Percentiles rank a stretch among this genome's conserved stretches.
Evolutionary conservation across 2,113 vertebrate species (phyloP).

Genomic region (Zosterops borbonicus): DNA sequence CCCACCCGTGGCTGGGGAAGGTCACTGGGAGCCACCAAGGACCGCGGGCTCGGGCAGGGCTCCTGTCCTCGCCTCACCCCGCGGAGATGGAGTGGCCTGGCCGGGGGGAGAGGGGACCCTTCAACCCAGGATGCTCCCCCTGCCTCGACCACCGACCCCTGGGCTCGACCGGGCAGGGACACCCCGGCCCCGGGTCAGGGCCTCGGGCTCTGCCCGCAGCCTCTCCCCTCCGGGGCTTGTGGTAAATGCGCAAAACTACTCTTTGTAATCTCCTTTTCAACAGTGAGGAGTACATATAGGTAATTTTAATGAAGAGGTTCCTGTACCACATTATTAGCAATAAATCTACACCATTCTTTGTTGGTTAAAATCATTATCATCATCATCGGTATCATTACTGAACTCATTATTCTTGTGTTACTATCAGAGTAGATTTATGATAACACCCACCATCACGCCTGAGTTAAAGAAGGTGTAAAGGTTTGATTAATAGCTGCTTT

Average conservation of each 20-base stretch:
- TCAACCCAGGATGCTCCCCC: neutral
- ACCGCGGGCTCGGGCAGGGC: neutral
- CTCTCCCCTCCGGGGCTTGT: conserved; percentile 10
- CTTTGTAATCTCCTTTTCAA: conserved; percentile 63
- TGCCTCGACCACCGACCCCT: neutral
- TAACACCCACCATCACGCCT: conserved; percentile 80
- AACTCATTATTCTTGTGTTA: conserved; percentile 91
- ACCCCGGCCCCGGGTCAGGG: neutral
- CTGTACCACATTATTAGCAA: conserved; percentile 88
- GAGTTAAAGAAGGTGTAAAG: conserved; percentile 87
- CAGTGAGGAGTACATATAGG: conserved; percentile 77
- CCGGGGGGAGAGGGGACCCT: neutral
- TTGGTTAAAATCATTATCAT: conserved; percentile 90
- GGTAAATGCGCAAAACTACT: conserved; percentile 26
- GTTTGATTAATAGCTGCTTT: conserved; percentile 89
- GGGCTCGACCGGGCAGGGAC: neutral
- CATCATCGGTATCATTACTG: conserved; percentile 88
- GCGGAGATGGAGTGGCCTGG: neutral
- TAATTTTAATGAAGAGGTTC: conserved; percentile 85
- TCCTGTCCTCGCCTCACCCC: neutral
- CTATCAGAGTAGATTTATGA: conserved; percentile 88
- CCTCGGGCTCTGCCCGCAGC: neutral
- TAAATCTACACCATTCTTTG: conserved; percentile 90
- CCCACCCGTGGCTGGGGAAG: neutral
- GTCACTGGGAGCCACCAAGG: neutral